Base-by-base conservation (phyloP, 2,797 vertebrate genomes). In the Lophotriccus pileatus region DNA sequence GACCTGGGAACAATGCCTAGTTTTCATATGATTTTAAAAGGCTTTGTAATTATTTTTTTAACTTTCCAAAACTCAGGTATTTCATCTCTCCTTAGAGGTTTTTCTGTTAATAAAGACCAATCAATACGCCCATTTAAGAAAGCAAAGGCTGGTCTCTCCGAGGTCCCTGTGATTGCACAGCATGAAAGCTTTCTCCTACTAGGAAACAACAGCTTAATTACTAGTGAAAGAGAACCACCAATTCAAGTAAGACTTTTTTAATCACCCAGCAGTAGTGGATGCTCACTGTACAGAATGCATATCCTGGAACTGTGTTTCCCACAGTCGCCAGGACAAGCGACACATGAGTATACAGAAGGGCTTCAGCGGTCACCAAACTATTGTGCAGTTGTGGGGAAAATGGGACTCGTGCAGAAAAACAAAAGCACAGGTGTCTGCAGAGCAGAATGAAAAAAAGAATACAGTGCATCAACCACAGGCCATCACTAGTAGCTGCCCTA, bases 161-260 rank as follows among this genome's bases (percentile, higher is more conserved):
- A 90, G 89, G 53, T 55, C 58, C 53, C 62, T 62, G 43, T 55
- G 69, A 84, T 34, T 58, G 64, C 56, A 44, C 1, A 75, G 75
- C 81, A 73, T 30, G 58, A 95, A 92, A 93, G 72, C 47, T 89
- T 89, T 85, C 66, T 44, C 86, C 60, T n/a, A 13, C 58, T 75
- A 81, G 19, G 68, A 91, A 95, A 77, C 56, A 94, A 73, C 43
- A 92, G 68, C 23, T 89, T 90, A 70, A 93, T 90, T 87, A 75
- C 50, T 9, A 59, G 53, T 10, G 63, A 83, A 47, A 55, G 46
- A 87, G 81, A 91, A 92, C 20, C 68, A 77, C 68, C 43, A 95
- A 37, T 17, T 68, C 3, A 2, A 93, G 69, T 2, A 68, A 50
- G 73, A 39, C 24, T 59, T 70, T 86, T 63, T 55, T 1, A 64